Evolutionary conservation across 2,888 invertebrate species (phyloP).

Genomic region (Trachelus stipa): DNA sequence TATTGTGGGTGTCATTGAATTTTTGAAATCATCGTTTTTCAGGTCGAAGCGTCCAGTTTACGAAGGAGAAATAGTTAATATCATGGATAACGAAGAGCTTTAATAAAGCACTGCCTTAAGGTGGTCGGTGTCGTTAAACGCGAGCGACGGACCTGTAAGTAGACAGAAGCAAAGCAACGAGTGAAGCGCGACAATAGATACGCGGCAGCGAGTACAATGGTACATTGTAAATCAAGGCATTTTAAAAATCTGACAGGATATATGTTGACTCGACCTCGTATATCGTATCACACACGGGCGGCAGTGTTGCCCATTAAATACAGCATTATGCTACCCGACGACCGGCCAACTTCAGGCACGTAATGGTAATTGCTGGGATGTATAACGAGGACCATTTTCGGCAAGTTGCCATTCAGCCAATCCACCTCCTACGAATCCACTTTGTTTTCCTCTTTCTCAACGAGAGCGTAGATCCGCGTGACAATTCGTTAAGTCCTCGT

Average conservation of each 20-base stretch:
- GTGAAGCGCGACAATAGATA: slow-evolving; percentile 55
- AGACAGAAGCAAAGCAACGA: slow-evolving; percentile 22
- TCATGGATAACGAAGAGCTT: not conserved
- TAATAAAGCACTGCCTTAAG: slow-evolving; percentile 23
- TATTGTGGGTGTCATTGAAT: not conserved
- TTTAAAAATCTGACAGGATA: slow-evolving; percentile 62
- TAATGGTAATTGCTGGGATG: slow-evolving; percentile 60
- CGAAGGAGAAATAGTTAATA: slow-evolving; percentile 4
- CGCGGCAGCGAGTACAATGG: slow-evolving; percentile 47
- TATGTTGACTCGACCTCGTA: slow-evolving; percentile 61
- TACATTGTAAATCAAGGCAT: slow-evolving; percentile 64
- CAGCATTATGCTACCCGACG: slow-evolving; percentile 61
- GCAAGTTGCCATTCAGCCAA: slow-evolving; percentile 42
- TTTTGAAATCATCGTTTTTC: not conserved
- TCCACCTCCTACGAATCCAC: not conserved
- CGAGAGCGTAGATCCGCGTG: not conserved
- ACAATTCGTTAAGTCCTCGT: not conserved
- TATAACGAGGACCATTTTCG: slow-evolving; percentile 56
- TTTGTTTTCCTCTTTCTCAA: not conserved
- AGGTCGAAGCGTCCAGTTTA: not conserved
- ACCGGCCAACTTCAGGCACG: slow-evolving; percentile 48
- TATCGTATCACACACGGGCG: slow-evolving; percentile 55
- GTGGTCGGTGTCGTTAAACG: slow-evolving; percentile 27
- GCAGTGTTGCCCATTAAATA: slow-evolving; percentile 60
- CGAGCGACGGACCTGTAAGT: slow-evolving; percentile 21